Evolutionary conservation across 2,888 invertebrate genomes (phyloP).

Genomic region (Cecidostiba fungosa): DNA sequence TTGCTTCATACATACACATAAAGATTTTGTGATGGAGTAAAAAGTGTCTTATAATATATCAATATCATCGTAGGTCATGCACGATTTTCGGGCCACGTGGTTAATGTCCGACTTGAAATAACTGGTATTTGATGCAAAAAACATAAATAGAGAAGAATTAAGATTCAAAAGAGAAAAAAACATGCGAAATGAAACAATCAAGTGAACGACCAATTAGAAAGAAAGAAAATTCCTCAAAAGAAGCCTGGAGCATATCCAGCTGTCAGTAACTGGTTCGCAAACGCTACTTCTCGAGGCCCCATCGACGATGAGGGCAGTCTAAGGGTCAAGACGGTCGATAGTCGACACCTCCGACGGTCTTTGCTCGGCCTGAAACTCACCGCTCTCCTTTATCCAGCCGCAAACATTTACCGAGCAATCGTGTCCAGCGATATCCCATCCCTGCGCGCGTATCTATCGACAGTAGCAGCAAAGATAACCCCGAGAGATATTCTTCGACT

Average conservation of each 20-base stretch:
- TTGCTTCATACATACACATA: too few relatives aligned
- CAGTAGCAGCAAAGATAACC: slow-evolving; percentile 39
- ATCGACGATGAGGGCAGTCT: background rate
- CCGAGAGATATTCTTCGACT: slow-evolving; percentile 45
- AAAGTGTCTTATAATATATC: too few relatives aligned
- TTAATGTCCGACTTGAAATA: too few relatives aligned
- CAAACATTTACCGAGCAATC: slow-evolving; percentile 56
- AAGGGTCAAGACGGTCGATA: slow-evolving; percentile 52
- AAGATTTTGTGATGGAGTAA: too few relatives aligned
- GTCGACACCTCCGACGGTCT: slow-evolving; percentile 39
- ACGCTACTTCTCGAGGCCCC: background rate
- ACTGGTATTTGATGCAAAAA: too few relatives aligned
- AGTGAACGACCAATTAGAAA: background rate
- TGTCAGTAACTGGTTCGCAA: slow-evolving; percentile 15
- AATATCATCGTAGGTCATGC: too few relatives aligned
- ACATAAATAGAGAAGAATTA: too few relatives aligned
- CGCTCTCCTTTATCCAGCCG: slow-evolving; percentile 25
- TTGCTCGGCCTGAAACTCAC: slow-evolving; percentile 8
- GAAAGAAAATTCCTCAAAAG: background rate
- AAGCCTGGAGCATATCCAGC: slow-evolving; percentile 1
- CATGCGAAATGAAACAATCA: background rate
- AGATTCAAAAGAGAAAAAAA: background rate
- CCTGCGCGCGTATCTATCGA: slow-evolving; percentile 2
- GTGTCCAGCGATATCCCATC: slow-evolving; percentile 35
- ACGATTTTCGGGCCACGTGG: too few relatives aligned